Evolutionary conservation across 2,797 vertebrate genomes (phyloP), one percentile per base, ranked within the genome.

Genomic region (Holocentrus rufus): DNA sequence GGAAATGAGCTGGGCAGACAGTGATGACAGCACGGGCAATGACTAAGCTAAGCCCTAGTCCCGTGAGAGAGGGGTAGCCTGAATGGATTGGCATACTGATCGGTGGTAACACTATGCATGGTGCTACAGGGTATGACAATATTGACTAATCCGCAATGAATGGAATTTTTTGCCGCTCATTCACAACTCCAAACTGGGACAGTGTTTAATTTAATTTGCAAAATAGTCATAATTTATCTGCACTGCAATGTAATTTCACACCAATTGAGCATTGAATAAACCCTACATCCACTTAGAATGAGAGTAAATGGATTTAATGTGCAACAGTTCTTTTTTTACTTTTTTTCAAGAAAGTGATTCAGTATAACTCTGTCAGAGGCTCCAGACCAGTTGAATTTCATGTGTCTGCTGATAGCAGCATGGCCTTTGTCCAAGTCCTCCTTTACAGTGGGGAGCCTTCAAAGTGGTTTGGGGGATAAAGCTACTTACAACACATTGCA

Each of bases 1-100:
- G 88, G 85, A 91, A 92, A 92, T 90, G 66, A 90, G 31, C 65
- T 73, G 57, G 79, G 65, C 72, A 75, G 47, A 42, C 63, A 47
- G 18, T 68, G 66, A 50, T 39, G 10, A 39, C 22, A 25, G 80
- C 81, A 85, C 8, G 18, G 7, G 67, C 67, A 53, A 8, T 20
- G 46, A 53, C 14, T 36, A 7, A 69, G 44, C 5, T 36, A 46
- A 84, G 56, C 63, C 49, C 56, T 56, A 5, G 71, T 81, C 80
- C 80, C 59, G 62, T 70, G 83, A 81, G n/a, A n/a, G 7, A 84
- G 85, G 81, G 84, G 88, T 15, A 89, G 81, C 85, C 83, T 71
- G 30, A 74, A 87, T 87, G 78, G 87, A 91, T 88, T 83, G 85
- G 76, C 72, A 56, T 55, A 72, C 65, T 67, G 65, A 79, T 80